A percentile compares a stretch with the other conserved stretches of the same genome.
These are phyloP conservation scores for Elgaria multicarinata DNA, from an alignment of 2,113 vertebrate species.

Conservation along the genomic window DNA sequence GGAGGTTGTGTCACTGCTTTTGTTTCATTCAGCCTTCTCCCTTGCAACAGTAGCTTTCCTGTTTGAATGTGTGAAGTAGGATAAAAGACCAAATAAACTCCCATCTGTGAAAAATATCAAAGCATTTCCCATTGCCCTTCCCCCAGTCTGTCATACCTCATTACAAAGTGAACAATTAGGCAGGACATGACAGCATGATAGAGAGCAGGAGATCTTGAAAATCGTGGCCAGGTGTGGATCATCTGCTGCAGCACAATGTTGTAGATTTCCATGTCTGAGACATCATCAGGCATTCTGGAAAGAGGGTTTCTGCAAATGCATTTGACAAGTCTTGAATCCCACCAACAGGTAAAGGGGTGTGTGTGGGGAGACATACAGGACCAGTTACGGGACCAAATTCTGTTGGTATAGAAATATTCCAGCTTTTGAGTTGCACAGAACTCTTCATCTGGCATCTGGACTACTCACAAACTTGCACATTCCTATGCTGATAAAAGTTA, in stretches of 20 bases:
- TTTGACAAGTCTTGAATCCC: background rate
- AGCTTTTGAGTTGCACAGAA: too few relatives aligned
- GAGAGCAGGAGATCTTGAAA: background rate
- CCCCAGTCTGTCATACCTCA: background rate
- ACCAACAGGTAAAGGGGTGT: too few relatives aligned
- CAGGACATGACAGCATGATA: background rate
- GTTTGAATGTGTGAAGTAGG: background rate
- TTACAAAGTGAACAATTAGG: background rate
- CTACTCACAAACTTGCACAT: background rate
- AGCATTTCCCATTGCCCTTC: background rate
- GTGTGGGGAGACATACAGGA: background rate
- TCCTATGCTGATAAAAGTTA: too few relatives aligned
- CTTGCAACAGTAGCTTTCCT: background rate
- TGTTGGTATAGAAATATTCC: background rate
- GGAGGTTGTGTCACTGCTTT: background rate
- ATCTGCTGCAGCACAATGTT: background rate
- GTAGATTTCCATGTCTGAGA: background rate
- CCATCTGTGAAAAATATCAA: background rate
- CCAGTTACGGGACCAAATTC: background rate
- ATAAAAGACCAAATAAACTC: background rate
- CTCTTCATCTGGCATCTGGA: background rate
- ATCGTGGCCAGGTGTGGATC: background rate
- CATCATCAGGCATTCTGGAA: background rate
- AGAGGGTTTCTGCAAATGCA: background rate
- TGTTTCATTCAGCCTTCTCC: background rate